These are phyloP conservation scores for Altica lythri DNA, from an alignment of 2,888 invertebrate species.

Conservation along the genomic window DNA sequence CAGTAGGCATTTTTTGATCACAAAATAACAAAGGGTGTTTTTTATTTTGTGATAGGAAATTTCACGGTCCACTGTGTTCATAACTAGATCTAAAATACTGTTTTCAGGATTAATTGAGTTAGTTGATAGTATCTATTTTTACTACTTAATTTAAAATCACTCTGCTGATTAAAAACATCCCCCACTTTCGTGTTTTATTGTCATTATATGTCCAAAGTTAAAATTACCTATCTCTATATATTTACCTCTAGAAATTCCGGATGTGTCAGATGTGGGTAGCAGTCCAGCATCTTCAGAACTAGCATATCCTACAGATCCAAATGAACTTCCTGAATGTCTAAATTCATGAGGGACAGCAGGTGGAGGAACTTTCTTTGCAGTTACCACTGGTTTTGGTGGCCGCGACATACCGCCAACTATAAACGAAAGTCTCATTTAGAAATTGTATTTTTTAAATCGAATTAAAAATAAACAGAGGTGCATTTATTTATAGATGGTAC, in stretches of 20 bases:
- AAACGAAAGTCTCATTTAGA: slow-evolving; percentile 52
- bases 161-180: too few relatives aligned
- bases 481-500: too few relatives aligned
- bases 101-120: too few relatives aligned
- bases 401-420: slow-evolving; percentile 89
- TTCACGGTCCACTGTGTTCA: too few relatives aligned
- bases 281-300: slow-evolving; percentile 76
- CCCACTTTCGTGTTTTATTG: too few relatives aligned
- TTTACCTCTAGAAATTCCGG: slow-evolving; percentile 55
- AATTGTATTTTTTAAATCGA: neutral
- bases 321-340: slow-evolving; percentile 80
- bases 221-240: neutral
- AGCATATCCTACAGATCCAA: slow-evolving; percentile 78
- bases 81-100: too few relatives aligned
- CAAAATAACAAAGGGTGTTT: too few relatives aligned
- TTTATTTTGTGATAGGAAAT: too few relatives aligned
- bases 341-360: slow-evolving; percentile 83
- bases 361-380: slow-evolving; percentile 89
- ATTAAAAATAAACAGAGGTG: neutral
- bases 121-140: too few relatives aligned
- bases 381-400: slow-evolving; percentile 79
- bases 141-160: too few relatives aligned
- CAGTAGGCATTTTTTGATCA: too few relatives aligned
- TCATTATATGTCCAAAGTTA: too few relatives aligned
- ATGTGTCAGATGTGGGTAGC: slow-evolving; percentile 63